These are phyloP conservation scores for Agriopis aurantiaria DNA, from an alignment of 2,888 invertebrate species.

Conservation along the genomic window DNA sequence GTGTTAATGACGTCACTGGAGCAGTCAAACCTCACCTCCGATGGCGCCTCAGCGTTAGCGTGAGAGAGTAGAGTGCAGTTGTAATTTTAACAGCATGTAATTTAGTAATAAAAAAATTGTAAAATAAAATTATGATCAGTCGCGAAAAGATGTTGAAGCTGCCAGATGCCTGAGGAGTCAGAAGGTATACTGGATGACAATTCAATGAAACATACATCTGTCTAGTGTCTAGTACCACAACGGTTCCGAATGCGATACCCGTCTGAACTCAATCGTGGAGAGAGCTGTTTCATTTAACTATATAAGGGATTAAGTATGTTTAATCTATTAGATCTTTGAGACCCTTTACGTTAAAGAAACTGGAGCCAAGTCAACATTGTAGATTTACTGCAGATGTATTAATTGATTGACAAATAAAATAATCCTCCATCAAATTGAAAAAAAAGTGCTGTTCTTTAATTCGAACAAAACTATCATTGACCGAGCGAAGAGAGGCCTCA, in stretches of 20 bases:
- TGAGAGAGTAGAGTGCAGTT: no score
- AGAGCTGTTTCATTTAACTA: slow-evolving; percentile 35
- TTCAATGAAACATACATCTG: slow-evolving; percentile 71
- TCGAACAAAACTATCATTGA: neutral
- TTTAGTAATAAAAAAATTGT: no score
- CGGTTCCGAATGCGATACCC: slow-evolving; percentile 55
- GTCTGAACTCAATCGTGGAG: slow-evolving; percentile 36
- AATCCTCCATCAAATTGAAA: neutral
- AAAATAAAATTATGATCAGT: no score
- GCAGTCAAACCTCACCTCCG: no score
- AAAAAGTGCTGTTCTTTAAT: neutral
- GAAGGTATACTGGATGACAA: slow-evolving; percentile 59
- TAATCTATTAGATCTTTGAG: slow-evolving; percentile 15
- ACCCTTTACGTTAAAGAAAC: slow-evolving; percentile 10
- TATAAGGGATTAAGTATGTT: slow-evolving; percentile 29
- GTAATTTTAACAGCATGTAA: no score
- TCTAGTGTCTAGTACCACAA: slow-evolving; percentile 56
- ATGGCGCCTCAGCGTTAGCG: no score
- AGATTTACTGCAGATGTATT: neutral
- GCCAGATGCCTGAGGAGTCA: no score
- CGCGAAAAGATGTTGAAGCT: no score
- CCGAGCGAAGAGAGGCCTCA: no score
- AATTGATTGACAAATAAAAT: neutral
- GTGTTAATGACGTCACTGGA: no score
- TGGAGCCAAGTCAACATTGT: neutral